Conservation (phyloP, 2,113 vertebrate genomes). For the Gavia stellata region DNA sequence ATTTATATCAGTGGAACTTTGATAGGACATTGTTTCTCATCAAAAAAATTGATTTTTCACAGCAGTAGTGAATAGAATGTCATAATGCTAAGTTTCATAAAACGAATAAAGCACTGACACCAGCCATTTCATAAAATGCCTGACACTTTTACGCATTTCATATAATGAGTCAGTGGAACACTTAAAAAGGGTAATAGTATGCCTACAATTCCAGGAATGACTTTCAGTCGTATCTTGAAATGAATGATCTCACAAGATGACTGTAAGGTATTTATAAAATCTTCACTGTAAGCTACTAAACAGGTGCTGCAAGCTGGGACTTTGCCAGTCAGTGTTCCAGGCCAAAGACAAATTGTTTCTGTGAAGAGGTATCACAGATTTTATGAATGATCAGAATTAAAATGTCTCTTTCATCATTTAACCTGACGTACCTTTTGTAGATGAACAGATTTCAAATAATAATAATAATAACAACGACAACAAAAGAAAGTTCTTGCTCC, state of each 20-base stretch:
- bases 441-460: neutral
- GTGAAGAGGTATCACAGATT: neutral
- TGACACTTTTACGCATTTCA: neutral
- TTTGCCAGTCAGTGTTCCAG: constrained; percentile 24
- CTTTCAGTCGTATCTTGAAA: constrained; percentile 15
- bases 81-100: constrained; percentile 6
- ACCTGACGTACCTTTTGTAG: neutral
- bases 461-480: neutral
- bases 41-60: constrained; percentile 11
- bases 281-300: constrained; percentile 15
- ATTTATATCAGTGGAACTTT: constrained; percentile 2
- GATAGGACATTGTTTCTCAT: neutral
- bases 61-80: neutral
- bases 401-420: neutral
- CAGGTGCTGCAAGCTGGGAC: constrained; percentile 4
- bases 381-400: neutral
- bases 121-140: constrained; percentile 3
- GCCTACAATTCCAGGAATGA: neutral
- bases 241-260: constrained; percentile 33
- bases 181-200: constrained; percentile 33
- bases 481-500: neutral
- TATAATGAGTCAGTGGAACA: neutral
- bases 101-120: neutral
- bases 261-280: constrained; percentile 29
- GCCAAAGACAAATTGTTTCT: neutral